phyloP scores from a whole-genome alignment of 2,113 vertebrate species.

The Eudyptes chrysolophus region DNA sequence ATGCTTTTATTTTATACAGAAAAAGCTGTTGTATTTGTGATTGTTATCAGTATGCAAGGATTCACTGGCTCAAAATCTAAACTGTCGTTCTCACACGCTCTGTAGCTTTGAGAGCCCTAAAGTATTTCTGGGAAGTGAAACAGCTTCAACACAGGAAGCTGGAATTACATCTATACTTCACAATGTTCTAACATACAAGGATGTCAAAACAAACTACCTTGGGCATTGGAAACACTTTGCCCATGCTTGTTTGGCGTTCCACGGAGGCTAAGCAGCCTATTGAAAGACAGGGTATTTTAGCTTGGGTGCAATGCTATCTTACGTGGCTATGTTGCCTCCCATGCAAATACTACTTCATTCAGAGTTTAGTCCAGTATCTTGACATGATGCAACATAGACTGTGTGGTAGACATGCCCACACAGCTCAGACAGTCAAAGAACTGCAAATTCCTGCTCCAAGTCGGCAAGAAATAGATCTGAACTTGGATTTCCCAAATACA shows the following conservation, averaged over 20 bases:
- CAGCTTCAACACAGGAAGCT: not conserved
- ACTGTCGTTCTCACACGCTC: not conserved
- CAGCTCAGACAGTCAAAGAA: not conserved
- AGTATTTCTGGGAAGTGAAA: not conserved
- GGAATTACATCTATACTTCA: not conserved
- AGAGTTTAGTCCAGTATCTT: not conserved
- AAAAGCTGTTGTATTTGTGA: not conserved
- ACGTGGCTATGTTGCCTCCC: accelerated
- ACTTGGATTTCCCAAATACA: not conserved
- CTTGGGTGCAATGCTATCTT: not conserved
- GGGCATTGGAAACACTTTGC: not conserved
- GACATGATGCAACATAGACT: not conserved
- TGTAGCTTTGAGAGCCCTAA: not conserved
- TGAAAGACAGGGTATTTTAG: not conserved
- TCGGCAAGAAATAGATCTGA: not conserved
- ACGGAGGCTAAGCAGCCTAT: accelerated
- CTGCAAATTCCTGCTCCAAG: not conserved
- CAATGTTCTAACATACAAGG: not conserved
- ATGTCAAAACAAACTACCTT: not conserved
- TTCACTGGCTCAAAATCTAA: not conserved
- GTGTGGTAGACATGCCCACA: not conserved
- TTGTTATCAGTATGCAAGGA: not conserved
- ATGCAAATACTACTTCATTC: not conserved
- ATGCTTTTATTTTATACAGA: not conserved
- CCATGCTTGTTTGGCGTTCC: not conserved